These are phyloP conservation scores for Tenthredo distinguenda DNA, from an alignment of 2,888 invertebrate species.

Conservation along the genomic window DNA sequence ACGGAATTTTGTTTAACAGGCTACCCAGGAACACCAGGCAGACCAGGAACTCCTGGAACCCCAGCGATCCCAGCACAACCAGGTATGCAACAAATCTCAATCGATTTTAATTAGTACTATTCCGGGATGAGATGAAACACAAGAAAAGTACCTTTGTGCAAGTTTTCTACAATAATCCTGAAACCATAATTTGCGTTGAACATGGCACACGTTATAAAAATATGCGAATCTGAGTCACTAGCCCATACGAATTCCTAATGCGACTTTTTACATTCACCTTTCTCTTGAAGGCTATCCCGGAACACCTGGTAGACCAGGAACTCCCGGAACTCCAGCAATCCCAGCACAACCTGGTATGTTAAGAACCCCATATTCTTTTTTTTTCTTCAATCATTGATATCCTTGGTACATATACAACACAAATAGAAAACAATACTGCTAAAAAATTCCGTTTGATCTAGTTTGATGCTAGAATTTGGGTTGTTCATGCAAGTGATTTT, in stretches of 20 bases:
- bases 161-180: not conserved
- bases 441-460: too few relatives aligned
- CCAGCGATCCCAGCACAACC: conserved; percentile 65
- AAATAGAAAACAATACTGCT: too few relatives aligned
- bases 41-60: conserved; percentile 73
- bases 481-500: too few relatives aligned
- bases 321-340: conserved; percentile 71
- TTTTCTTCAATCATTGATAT: too few relatives aligned
- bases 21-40: conserved; percentile 61
- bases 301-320: conserved; percentile 64
- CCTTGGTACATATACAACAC: too few relatives aligned
- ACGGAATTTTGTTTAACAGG: not conserved
- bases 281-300: conserved; percentile 48
- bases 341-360: conserved; percentile 60
- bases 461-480: too few relatives aligned
- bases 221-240: too few relatives aligned
- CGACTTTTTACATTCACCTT: not conserved
- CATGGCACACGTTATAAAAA: not conserved
- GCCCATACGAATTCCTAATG: not conserved
- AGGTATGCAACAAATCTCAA: not conserved
- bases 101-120: too few relatives aligned
- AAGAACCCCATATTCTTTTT: conserved; percentile 54
- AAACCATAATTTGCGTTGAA: not conserved
- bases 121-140: not conserved
- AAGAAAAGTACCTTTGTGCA: not conserved